Conservation (phyloP, 30 jellyfish, hydroid and myxozoan genomes). For the Cassiopea xamachana region DNA sequence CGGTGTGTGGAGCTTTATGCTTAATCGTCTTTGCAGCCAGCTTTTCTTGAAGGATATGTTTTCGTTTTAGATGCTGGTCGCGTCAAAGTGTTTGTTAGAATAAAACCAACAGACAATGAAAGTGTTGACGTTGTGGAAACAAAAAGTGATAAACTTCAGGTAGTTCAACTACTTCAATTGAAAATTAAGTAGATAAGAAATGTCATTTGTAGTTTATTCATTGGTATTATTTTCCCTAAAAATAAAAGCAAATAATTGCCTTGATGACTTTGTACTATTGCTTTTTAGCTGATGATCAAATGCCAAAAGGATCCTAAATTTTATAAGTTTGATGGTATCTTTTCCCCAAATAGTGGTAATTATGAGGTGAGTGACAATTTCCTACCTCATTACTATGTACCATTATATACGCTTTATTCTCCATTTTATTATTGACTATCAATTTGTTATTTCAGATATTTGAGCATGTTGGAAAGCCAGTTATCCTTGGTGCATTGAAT, state of each 20-base stretch:
- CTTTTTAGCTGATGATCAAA: slow-evolving; percentile 12
- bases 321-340: slow-evolving; percentile 70
- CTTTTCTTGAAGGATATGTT: background rate
- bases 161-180: background rate
- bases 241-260: background rate
- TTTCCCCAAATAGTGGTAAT: slow-evolving; percentile 31
- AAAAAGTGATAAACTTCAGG: slow-evolving; percentile 32
- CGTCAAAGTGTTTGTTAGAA: slow-evolving; percentile 61
- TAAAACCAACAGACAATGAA: slow-evolving; percentile 42
- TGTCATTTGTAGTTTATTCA: no score
- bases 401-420: no score
- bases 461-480: slow-evolving; percentile 63
- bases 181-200: no score
- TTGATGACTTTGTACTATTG: background rate
- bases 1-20: no score
- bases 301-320: slow-evolving; percentile 53
- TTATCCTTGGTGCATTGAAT: slow-evolving; percentile 70
- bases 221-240: background rate
- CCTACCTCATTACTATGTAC: no score
- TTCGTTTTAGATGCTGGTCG: slow-evolving; percentile 28
- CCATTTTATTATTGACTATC: no score
- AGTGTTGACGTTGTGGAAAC: slow-evolving; percentile 9
- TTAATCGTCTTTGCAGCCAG: no score
- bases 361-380: slow-evolving; percentile 33
- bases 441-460: slow-evolving; percentile 14